Evolutionary conservation across 1,140 invertebrate genomes (phyloP).

Genomic region (Cryptotermes secundus): DNA sequence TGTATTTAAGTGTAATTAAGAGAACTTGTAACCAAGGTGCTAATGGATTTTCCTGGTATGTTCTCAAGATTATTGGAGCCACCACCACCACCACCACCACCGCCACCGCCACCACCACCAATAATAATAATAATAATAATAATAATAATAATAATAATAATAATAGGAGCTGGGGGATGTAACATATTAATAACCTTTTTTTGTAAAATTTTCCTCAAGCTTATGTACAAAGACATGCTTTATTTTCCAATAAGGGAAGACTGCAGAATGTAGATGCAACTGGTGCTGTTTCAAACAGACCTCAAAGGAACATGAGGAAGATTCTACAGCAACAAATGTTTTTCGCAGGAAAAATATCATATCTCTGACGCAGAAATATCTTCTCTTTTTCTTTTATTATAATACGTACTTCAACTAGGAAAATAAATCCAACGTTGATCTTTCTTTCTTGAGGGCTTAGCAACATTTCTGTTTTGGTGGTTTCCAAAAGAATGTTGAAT

Average conservation of each 20-base stretch:
- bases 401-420: not conserved
- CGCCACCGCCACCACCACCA: not conserved
- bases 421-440: constrained; percentile 10
- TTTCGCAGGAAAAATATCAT: not conserved
- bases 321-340: not conserved
- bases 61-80: no score
- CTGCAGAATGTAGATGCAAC: not conserved
- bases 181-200: no score
- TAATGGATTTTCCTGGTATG: no score
- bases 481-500: not conserved
- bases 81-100: not conserved
- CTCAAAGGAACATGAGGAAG: not conserved
- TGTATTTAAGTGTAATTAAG: no score
- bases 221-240: no score
- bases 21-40: no score
- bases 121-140: not conserved
- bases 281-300: not conserved
- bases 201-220: no score
- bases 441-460: not conserved
- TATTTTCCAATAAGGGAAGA: no score
- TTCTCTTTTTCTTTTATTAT: not conserved
- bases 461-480: not conserved
- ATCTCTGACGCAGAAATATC: not conserved
- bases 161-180: not conserved
- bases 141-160: no score